Evolutionary conservation across 2,797 vertebrate genomes (phyloP).

Genomic region (Champsocephalus esox): DNA sequence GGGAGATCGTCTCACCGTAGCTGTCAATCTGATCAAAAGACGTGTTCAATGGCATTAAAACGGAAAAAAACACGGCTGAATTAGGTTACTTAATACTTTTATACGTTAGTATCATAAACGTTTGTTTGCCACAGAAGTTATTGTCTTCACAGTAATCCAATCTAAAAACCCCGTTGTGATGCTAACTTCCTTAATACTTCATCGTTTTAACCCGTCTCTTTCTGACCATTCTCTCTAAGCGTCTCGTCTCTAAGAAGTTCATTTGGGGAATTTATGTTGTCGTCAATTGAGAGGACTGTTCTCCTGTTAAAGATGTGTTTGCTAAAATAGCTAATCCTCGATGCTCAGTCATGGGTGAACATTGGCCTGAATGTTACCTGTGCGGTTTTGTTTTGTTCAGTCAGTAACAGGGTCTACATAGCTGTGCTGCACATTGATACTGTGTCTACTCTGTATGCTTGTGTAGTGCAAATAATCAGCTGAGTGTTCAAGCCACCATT

Average conservation of each 20-base stretch:
- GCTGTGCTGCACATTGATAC: background rate
- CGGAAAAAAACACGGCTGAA: too few species aligned
- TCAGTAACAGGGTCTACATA: background rate
- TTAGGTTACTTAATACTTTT: too few species aligned
- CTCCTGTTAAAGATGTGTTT: conserved; percentile 12
- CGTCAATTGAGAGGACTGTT: background rate
- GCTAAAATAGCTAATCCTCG: conserved; percentile 19
- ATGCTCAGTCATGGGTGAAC: conserved; percentile 10
- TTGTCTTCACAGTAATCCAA: too few species aligned
- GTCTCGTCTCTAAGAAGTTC: background rate
- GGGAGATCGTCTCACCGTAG: too few species aligned
- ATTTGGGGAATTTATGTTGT: conserved; percentile 1
- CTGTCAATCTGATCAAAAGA: too few species aligned
- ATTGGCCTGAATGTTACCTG: conserved; percentile 18
- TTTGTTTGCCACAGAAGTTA: too few species aligned
- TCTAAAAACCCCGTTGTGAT: too few species aligned
- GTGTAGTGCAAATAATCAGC: background rate
- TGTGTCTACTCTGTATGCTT: background rate
- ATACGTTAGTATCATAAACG: too few species aligned
- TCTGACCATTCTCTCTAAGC: background rate
- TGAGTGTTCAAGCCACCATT: background rate
- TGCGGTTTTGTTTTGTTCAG: conserved; percentile 15
- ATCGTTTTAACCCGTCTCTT: background rate
- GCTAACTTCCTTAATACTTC: too few species aligned
- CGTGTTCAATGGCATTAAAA: too few species aligned